Evolutionary conservation across 2,797 vertebrate genomes (phyloP).

Genomic region (Tauraco hartlaubi): DNA sequence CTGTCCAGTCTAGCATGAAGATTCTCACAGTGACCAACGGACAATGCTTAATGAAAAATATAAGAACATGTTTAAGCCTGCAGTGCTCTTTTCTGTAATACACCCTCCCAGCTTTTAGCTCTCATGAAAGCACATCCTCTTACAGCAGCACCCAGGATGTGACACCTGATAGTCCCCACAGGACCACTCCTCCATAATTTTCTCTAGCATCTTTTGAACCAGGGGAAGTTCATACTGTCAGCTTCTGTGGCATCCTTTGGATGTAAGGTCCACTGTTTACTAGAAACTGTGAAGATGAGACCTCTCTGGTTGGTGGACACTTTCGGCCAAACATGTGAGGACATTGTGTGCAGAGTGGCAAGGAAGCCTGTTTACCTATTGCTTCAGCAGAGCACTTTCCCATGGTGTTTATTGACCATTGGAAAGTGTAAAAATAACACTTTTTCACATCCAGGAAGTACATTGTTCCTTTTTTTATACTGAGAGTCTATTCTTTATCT

Average conservation of each 20-base stretch:
- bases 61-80: not conserved
- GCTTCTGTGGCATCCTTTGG: not conserved
- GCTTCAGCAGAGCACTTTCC: not conserved
- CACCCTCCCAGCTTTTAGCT: not conserved
- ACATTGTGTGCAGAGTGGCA: not conserved
- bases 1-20: not conserved
- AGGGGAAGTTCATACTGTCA: not conserved
- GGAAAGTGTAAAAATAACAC: slow-evolving; percentile 26
- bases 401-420: not conserved
- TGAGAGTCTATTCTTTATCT: not conserved
- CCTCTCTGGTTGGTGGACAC: not conserved
- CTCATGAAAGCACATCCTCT: not conserved
- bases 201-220: not conserved
- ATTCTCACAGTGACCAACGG: not conserved
- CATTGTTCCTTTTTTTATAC: not conserved
- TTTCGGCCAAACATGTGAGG: not conserved
- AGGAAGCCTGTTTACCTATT: not conserved
- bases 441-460: not conserved
- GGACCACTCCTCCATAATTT: not conserved
- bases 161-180: rapidly evolving
- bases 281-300: not conserved
- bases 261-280: not conserved
- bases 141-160: not conserved
- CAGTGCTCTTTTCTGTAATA: not conserved
- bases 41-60: not conserved